Percentiles rank a stretch among this genome's conserved stretches.
These are phyloP conservation scores for Monarcha castaneiventris DNA, from an alignment of 2,113 vertebrate species.

Conservation along the genomic window DNA sequence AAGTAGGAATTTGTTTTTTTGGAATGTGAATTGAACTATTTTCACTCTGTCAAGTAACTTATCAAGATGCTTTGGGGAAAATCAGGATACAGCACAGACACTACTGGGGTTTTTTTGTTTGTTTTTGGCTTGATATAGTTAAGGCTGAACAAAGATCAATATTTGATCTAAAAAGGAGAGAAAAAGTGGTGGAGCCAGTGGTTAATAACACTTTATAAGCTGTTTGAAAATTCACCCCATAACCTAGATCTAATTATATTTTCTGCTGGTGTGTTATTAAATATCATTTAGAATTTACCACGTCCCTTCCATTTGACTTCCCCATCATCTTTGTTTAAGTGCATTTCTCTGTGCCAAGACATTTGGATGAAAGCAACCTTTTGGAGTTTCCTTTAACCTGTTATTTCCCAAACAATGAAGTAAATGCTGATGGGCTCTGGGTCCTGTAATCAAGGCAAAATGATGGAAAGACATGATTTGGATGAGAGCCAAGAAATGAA, in stretches of 20 bases:
- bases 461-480: neutral
- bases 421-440: neutral
- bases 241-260: neutral
- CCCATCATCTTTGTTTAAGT: neutral
- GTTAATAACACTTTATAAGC: neutral
- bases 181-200: neutral
- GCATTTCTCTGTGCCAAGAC: neutral
- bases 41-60: neutral
- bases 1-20: neutral
- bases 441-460: neutral
- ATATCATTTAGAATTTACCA: neutral
- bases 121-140: neutral
- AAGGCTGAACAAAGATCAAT: slow-evolving; percentile 9
- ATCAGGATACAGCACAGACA: neutral
- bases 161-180: slow-evolving; percentile 15
- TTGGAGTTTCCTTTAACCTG: neutral
- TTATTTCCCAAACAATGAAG: neutral
- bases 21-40: neutral
- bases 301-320: neutral
- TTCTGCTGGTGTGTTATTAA: slow-evolving; percentile 8
- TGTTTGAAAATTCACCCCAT: neutral
- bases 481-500: neutral
- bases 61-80: neutral
- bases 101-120: neutral
- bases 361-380: neutral